phyloP scores from a whole-genome alignment of 2,113 vertebrate species.

The Coreoperca whiteheadi region DNA sequence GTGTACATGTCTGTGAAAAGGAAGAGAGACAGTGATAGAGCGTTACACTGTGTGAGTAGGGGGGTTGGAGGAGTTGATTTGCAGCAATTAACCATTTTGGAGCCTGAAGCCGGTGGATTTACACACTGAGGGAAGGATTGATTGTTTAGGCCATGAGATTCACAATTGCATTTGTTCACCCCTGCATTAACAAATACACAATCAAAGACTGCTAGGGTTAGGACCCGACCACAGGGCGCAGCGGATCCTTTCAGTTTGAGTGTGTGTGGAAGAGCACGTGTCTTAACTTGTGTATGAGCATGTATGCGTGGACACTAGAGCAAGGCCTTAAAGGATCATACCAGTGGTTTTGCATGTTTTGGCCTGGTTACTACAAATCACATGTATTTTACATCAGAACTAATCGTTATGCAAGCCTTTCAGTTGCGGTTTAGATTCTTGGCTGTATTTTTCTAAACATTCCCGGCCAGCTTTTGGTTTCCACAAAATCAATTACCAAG shows the following conservation, averaged over 20 bases:
- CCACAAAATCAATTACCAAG: slow-evolving; percentile 6
- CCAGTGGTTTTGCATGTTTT: neutral
- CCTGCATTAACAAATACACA: slow-evolving; percentile 80
- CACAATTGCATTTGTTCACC: slow-evolving; percentile 81
- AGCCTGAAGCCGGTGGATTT: slow-evolving; percentile 83
- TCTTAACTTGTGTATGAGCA: slow-evolving; percentile 9
- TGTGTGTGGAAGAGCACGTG: slow-evolving; percentile 32
- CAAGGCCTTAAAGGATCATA: neutral
- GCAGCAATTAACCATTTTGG: slow-evolving; percentile 85
- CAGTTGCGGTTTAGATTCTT: neutral
- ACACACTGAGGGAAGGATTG: slow-evolving; percentile 73
- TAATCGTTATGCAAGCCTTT: neutral
- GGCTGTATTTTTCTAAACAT: neutral
- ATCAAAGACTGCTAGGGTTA: slow-evolving; percentile 77
- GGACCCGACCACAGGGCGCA: slow-evolving; percentile 58
- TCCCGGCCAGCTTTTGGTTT: neutral
- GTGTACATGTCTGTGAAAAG: slow-evolving; percentile 59
- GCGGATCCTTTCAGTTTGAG: slow-evolving; percentile 30
- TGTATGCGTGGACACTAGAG: neutral
- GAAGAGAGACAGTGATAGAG: slow-evolving; percentile 30
- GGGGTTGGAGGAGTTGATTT: slow-evolving; percentile 79
- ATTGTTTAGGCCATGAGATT: slow-evolving; percentile 81
- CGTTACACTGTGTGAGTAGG: slow-evolving; percentile 43
- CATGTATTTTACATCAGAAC: neutral
- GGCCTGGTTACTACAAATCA: neutral